A percentile compares a stretch with the other conserved stretches of the same genome.
These are phyloP conservation scores for Eriosoma lanigerum DNA, from an alignment of 1,140 invertebrate species.

Conservation along the genomic window DNA sequence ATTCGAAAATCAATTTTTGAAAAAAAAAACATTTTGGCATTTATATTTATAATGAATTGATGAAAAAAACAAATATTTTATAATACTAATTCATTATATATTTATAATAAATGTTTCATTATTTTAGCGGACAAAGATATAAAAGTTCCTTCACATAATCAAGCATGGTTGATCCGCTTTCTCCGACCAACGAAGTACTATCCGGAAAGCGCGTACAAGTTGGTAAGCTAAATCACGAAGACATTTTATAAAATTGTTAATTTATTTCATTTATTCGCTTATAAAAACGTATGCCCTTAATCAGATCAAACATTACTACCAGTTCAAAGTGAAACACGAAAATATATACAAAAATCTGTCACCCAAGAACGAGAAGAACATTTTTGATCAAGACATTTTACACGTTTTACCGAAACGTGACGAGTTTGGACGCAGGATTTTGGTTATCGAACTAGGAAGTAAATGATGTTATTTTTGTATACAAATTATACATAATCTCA, in stretches of 20 bases:
- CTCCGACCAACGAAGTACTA: constrained; percentile 79
- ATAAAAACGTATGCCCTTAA: background rate
- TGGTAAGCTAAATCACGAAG: too few species aligned
- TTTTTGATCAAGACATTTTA: constrained; percentile 76
- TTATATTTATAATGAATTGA: too few species aligned
- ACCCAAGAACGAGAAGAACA: constrained; percentile 72
- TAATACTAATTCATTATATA: too few species aligned
- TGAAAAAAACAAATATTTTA: too few species aligned
- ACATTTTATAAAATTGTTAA: too few species aligned
- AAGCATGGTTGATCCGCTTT: constrained; percentile 73
- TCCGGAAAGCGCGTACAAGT: constrained; percentile 71
- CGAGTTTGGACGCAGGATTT: constrained; percentile 70
- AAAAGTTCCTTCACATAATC: constrained; percentile 69
- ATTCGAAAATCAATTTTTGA: too few species aligned
- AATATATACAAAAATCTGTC: constrained; percentile 70
- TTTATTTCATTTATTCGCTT: too few species aligned
- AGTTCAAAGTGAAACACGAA: constrained; percentile 74
- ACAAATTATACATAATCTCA: too few species aligned
- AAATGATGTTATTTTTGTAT: constrained; percentile 59
- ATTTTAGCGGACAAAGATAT: constrained; percentile 71
- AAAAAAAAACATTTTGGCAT: too few species aligned
- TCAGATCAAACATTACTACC: constrained; percentile 76
- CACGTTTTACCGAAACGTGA: constrained; percentile 75
- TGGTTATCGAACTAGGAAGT: constrained; percentile 78
- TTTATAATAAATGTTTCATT: background rate